These are phyloP conservation scores for Brachionus paranguensis DNA, from an alignment of 1,140 invertebrate genomes.

Conservation along the genomic window DNA sequence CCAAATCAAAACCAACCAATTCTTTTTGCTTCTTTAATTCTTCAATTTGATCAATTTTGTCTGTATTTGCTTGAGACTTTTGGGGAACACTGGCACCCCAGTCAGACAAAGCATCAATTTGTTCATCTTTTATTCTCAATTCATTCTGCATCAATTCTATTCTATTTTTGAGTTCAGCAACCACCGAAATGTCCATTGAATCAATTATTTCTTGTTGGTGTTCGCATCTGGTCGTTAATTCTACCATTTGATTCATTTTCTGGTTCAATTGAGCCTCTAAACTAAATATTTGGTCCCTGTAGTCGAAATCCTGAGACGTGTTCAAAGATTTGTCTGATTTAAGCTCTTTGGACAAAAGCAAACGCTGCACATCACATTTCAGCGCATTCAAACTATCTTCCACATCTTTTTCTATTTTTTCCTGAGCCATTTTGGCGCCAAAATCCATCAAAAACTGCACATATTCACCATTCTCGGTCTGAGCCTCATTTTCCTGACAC, in stretches of 20 bases:
- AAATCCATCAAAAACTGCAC: not conserved
- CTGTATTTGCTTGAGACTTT: not conserved
- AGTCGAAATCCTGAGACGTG: not conserved
- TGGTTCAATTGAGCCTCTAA: not conserved
- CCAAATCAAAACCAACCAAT: not conserved
- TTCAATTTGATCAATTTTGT: not conserved
- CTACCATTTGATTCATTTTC: not conserved
- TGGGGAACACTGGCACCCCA: not conserved
- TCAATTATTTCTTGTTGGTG: not conserved
- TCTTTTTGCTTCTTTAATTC: not conserved
- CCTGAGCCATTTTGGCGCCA: not conserved
- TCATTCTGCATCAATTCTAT: not conserved
- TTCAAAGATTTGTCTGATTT: not conserved
- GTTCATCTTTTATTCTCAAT: not conserved
- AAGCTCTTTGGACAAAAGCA: not conserved
- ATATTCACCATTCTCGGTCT: not conserved
- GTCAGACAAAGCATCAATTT: not conserved
- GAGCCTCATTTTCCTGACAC: not conserved
- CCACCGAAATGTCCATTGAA: not conserved
- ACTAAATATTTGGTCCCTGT: slow-evolving; percentile 1
- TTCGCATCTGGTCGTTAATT: not conserved
- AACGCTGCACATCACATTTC: not conserved
- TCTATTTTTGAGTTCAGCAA: not conserved
- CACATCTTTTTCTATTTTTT: not conserved
- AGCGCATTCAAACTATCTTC: not conserved